A percentile compares a stretch with the other conserved stretches of the same genome.
These are phyloP conservation scores for Passer montanus DNA, from an alignment of 2,113 vertebrate species.

Conservation along the genomic window DNA sequence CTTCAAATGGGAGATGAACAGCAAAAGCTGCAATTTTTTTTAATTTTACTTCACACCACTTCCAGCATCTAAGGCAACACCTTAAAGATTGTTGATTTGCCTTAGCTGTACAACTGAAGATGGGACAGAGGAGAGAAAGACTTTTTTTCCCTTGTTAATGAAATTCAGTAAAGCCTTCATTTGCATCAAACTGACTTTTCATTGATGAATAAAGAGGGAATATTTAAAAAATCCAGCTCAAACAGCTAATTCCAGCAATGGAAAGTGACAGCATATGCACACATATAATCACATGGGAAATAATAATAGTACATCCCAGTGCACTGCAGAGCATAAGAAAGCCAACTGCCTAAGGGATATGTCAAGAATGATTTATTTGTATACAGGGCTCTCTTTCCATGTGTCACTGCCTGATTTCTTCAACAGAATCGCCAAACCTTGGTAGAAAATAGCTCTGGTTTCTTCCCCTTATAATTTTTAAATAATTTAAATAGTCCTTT, in stretches of 20 bases:
- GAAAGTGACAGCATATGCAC: conserved; percentile 68
- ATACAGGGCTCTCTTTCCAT: conserved; percentile 3
- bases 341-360: conserved; percentile 60
- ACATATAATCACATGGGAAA: conserved; percentile 63
- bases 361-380: conserved; percentile 70
- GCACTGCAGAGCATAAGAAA: conserved; percentile 43
- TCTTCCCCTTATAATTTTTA: background rate
- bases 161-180: conserved; percentile 61
- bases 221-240: conserved; percentile 53
- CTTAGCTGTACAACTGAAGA: background rate
- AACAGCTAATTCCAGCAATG: conserved; percentile 60
- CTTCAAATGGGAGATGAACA: background rate
- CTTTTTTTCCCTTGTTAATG: background rate
- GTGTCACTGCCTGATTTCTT: conserved; percentile 54
- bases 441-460: background rate
- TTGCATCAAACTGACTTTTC: conserved; percentile 59
- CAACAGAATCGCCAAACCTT: background rate
- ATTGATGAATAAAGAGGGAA: conserved; percentile 43
- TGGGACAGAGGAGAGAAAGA: background rate
- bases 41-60: background rate
- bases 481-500: background rate
- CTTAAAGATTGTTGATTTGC: background rate
- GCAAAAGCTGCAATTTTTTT: background rate
- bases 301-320: conserved; percentile 49
- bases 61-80: background rate